Evolutionary conservation across 2,888 invertebrate species (phyloP).

Genomic region (Xanthia icteritia): DNA sequence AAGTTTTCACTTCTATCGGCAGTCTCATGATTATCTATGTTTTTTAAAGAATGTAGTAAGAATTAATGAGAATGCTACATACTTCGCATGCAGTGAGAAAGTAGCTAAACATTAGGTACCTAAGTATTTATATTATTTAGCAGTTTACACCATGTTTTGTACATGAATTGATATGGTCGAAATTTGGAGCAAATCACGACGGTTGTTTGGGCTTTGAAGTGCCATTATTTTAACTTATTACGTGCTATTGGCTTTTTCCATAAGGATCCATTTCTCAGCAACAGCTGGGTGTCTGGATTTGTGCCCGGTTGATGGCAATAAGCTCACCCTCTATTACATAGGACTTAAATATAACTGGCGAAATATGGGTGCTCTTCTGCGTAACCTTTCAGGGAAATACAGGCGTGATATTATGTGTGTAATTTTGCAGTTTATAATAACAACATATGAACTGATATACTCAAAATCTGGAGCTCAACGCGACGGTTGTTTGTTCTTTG

Average conservation of each 20-base stretch:
- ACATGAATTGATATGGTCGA: not conserved
- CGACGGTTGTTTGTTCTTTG: not conserved
- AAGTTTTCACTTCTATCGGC: too few relatives aligned
- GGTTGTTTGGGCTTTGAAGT: not conserved
- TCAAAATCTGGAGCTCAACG: not conserved
- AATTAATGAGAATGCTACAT: not conserved
- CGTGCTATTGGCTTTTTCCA: too few relatives aligned
- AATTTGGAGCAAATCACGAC: not conserved
- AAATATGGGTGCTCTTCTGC: too few relatives aligned
- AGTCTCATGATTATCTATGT: not conserved
- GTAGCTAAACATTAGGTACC: not conserved
- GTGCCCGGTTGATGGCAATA: not conserved
- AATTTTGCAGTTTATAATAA: not conserved
- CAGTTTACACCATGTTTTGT: too few relatives aligned
- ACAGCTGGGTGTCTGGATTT: not conserved
- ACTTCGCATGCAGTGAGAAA: not conserved
- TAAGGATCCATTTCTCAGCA: too few relatives aligned
- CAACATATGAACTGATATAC: not conserved
- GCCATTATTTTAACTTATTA: not conserved
- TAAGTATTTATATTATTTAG: not conserved
- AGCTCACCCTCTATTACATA: not conserved
- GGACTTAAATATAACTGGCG: too few relatives aligned
- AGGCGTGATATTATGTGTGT: too few relatives aligned
- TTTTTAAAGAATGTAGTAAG: not conserved
- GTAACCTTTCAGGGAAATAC: too few relatives aligned